Percentiles rank a stretch among this genome's conserved stretches.
Evolutionary conservation across 1,140 invertebrate species (phyloP).

Genomic region (Caerostris extrusa): DNA sequence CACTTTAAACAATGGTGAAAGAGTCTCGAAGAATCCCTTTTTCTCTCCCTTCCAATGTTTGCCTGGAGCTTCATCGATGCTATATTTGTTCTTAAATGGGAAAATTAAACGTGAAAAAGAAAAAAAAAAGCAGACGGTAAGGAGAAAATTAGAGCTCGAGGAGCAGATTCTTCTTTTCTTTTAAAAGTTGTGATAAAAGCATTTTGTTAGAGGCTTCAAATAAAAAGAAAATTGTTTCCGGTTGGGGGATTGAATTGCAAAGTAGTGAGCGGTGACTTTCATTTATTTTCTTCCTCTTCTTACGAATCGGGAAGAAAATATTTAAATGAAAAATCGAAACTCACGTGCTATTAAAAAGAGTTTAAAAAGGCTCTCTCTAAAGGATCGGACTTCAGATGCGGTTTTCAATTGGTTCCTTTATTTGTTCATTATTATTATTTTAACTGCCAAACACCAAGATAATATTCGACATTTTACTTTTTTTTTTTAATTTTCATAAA

Average conservation of each 20-base stretch:
- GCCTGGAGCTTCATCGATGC: slow-evolving; percentile 65
- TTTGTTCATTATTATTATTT: slow-evolving; percentile 18
- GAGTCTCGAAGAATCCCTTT: slow-evolving; percentile 50
- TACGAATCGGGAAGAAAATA: slow-evolving; percentile 65
- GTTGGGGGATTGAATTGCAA: slow-evolving; percentile 39
- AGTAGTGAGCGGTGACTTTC: slow-evolving; percentile 25
- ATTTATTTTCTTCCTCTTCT: slow-evolving; percentile 41
- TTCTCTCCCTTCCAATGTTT: slow-evolving; percentile 66
- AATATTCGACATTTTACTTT: background rate
- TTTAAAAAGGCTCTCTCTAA: slow-evolving; percentile 2
- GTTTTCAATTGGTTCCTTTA: slow-evolving; percentile 4
- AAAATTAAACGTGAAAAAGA: slow-evolving; percentile 66
- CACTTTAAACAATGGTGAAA: slow-evolving; percentile 59
- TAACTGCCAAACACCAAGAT: background rate
- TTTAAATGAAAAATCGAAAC: slow-evolving; percentile 59
- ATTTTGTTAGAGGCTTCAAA: slow-evolving; percentile 70
- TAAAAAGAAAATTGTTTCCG: slow-evolving; percentile 73
- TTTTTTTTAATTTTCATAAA: too few species aligned
- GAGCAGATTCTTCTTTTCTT: slow-evolving; percentile 43
- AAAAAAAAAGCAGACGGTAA: background rate
- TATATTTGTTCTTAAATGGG: slow-evolving; percentile 59
- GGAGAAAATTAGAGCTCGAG: slow-evolving; percentile 61
- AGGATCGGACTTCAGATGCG: slow-evolving; percentile 8
- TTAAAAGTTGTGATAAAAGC: slow-evolving; percentile 61
- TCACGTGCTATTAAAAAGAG: slow-evolving; percentile 41